Percentiles rank a stretch among this genome's conserved stretches.
phyloP scores from a whole-genome alignment of 2,888 invertebrate genomes.

The Cephus spinipes region DNA sequence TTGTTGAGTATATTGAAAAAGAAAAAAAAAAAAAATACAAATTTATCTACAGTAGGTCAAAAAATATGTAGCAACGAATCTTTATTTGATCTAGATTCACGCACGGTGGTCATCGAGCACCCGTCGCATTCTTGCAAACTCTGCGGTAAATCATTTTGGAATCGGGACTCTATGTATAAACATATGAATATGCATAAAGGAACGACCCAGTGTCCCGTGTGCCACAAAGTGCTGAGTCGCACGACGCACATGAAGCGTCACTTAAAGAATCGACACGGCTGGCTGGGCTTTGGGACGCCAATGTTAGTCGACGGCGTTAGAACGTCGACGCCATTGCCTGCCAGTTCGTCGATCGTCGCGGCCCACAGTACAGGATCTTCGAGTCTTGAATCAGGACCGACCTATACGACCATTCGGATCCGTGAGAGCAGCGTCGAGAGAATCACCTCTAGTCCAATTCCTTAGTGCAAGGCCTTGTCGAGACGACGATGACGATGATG shows the following conservation, averaged over 20 bases:
- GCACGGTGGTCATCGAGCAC: conserved; percentile 66
- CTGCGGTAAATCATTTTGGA: conserved; percentile 68
- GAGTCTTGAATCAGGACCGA: conserved; percentile 49
- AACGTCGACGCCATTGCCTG: conserved; percentile 35
- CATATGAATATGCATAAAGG: conserved; percentile 69
- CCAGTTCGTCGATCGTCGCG: conserved; percentile 29
- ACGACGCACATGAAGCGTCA: conserved; percentile 66
- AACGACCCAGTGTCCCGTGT: conserved; percentile 68
- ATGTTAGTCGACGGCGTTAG: conserved; percentile 35
- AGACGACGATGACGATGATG: neutral
- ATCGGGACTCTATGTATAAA: conserved; percentile 68
- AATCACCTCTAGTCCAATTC: conserved; percentile 66
- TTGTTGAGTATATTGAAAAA: neutral
- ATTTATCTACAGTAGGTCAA: conserved; percentile 21
- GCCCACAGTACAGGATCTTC: conserved; percentile 19
- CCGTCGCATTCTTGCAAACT: conserved; percentile 66
- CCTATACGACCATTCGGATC: conserved; percentile 64
- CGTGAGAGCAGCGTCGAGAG: conserved; percentile 65
- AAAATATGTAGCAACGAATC: conserved; percentile 12
- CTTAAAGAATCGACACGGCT: conserved; percentile 65
- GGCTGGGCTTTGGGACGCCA: conserved; percentile 55
- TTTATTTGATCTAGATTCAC: conserved; percentile 65
- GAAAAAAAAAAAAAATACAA: neutral
- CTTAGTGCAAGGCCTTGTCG: conserved; percentile 53
- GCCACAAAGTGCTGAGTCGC: conserved; percentile 68